phyloP scores from a whole-genome alignment of 2,113 vertebrate genomes.

The Ceyx margarethae region DNA sequence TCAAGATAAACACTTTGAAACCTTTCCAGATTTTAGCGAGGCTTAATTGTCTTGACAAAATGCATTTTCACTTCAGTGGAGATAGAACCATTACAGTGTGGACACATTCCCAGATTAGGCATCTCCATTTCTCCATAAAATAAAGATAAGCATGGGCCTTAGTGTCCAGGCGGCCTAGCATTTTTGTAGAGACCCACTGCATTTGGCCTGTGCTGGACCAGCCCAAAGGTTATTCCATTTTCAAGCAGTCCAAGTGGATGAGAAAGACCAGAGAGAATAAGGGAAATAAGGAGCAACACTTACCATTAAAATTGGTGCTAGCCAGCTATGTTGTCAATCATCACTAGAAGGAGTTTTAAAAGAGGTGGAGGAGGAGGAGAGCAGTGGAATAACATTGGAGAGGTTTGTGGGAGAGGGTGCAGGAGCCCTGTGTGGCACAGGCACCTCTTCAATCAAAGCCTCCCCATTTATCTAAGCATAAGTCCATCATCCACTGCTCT shows the following conservation, averaged over 20 bases:
- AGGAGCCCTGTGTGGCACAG: neutral
- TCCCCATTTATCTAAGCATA: neutral
- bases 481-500: accelerated
- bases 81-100: neutral
- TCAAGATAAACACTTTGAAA: neutral
- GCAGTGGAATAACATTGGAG: neutral
- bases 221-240: neutral
- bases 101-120: neutral
- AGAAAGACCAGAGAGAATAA: neutral
- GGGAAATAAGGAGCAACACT: neutral
- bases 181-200: neutral
- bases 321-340: neutral
- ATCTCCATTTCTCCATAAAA: neutral
- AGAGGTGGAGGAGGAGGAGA: neutral
- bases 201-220: neutral
- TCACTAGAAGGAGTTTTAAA: neutral
- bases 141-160: neutral
- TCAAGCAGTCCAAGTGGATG: neutral
- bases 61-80: neutral
- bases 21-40: neutral
- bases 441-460: neutral
- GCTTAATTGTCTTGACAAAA: neutral
- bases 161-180: neutral
- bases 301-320: neutral
- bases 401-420: neutral